Evolutionary conservation across 2,797 vertebrate species (phyloP).

Genomic region (Acanthis flammea): DNA sequence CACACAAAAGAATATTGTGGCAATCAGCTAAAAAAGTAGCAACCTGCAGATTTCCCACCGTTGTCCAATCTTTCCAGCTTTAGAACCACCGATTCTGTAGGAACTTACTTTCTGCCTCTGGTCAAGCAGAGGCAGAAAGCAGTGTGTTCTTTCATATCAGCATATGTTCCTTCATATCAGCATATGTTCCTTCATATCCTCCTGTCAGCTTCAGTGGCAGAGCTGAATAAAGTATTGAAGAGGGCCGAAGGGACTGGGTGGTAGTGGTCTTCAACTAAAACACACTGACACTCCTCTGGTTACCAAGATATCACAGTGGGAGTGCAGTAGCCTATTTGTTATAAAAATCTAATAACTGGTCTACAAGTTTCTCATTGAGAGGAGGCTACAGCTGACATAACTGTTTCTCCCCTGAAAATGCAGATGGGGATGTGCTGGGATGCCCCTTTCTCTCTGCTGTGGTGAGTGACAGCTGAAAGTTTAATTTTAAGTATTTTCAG

Average conservation of each 20-base stretch:
- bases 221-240: background rate
- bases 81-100: background rate
- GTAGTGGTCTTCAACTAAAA: background rate
- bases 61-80: background rate
- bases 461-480: background rate
- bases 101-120: background rate
- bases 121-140: background rate
- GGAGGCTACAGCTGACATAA: background rate
- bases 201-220: background rate
- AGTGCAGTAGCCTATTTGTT: background rate
- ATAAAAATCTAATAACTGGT: background rate
- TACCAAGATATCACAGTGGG: background rate
- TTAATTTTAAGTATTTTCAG: background rate
- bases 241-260: background rate
- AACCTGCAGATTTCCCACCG: background rate
- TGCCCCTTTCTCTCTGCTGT: background rate
- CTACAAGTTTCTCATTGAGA: background rate
- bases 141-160: background rate
- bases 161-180: too few species aligned
- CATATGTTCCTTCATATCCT: background rate
- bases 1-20: background rate
- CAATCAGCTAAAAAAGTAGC: background rate
- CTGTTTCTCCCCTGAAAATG: background rate
- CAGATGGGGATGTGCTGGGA: accelerated
- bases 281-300: background rate